Percentiles rank a stretch among this genome's conserved stretches.
These are phyloP conservation scores for Drosophila cognata DNA, from an alignment of 2,888 invertebrate species.

Conservation along the genomic window DNA sequence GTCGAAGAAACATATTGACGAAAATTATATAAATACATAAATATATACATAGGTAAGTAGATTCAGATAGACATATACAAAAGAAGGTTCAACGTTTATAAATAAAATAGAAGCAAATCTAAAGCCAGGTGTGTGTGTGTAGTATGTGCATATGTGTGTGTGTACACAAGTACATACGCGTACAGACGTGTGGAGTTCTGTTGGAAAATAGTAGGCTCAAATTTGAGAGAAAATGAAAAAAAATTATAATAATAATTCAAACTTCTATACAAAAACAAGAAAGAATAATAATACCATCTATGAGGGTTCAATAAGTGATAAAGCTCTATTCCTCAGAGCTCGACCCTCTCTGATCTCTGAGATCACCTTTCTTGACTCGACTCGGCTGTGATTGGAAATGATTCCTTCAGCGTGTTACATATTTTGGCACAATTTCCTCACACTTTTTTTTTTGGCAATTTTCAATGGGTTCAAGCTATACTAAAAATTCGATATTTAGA, in stretches of 20 bases:
- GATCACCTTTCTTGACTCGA: not conserved
- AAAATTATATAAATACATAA: not conserved
- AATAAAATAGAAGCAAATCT: too few relatives aligned
- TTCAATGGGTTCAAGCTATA: not conserved
- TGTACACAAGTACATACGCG: not conserved
- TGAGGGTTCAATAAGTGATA: too few relatives aligned
- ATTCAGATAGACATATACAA: too few relatives aligned
- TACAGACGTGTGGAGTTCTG: not conserved
- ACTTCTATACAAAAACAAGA: too few relatives aligned
- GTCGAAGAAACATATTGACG: not conserved
- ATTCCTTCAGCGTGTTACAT: not conserved
- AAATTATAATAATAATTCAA: too few relatives aligned
- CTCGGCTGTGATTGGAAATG: not conserved
- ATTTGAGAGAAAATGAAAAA: too few relatives aligned
- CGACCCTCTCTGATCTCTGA: too few relatives aligned
- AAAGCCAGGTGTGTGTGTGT: not conserved
- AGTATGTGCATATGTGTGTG: not conserved
- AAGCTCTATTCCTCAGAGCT: too few relatives aligned
- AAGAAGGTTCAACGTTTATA: too few relatives aligned
- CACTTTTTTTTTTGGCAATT: not conserved
- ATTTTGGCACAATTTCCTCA: not conserved
- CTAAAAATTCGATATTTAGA: not conserved
- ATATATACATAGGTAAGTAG: too few relatives aligned
- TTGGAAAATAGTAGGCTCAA: not conserved
- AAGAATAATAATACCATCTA: too few relatives aligned